Evolutionary conservation across 2,113 vertebrate species (phyloP), one percentile per base, ranked within the genome.

Genomic region (Thamnaconus septentrionalis): DNA sequence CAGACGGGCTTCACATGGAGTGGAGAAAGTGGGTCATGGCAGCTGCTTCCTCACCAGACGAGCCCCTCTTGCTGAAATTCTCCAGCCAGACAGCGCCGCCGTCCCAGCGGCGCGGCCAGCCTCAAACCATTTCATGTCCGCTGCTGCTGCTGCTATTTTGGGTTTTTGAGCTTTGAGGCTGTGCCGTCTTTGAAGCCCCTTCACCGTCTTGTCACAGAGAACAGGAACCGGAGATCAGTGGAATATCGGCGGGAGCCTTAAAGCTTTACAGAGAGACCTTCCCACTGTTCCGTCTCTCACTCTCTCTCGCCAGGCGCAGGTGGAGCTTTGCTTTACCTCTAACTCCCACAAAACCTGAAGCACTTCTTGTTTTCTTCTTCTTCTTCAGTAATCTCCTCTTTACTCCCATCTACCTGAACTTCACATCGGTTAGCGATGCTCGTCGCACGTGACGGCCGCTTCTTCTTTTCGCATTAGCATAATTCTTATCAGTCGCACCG

Each of bases 21-120:
- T 56, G 64, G 61, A 83, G 78, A 91, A 31, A 84, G n/a, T 85
- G 84, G 85, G 84, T 87, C 87, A 85, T 4, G 64, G 66, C 59
- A 56, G 69, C 71, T 53, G 69, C 42, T 73, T 73, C 59, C 69
- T 41, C 2, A 74, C n/a, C 53, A 56, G 58, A 40, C 56, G 4
- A 73, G 11, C 50, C 61, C 18, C 43, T 82, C 54, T 31, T 31
- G 18, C 18, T 31, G 18, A 31, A 31, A 31, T 31, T 31, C 18
- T 31, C 18, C 18, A 31, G 18, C 18, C 18, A 31, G 18, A 31
- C 18, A 31, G 18, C 18, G 18, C 18, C 18, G 18, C 18, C 18
- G 18, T 31, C 18, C 18, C 18, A 31, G 18, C 18, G 18, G 18
- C 18, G 18, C 18, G 18, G 18, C 18, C 18, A 31, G 18, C 18